Percentiles rank a stretch among this genome's conserved stretches.
Evolutionary conservation across 1,140 invertebrate species (phyloP).

Genomic region (Pararge aegeria): DNA sequence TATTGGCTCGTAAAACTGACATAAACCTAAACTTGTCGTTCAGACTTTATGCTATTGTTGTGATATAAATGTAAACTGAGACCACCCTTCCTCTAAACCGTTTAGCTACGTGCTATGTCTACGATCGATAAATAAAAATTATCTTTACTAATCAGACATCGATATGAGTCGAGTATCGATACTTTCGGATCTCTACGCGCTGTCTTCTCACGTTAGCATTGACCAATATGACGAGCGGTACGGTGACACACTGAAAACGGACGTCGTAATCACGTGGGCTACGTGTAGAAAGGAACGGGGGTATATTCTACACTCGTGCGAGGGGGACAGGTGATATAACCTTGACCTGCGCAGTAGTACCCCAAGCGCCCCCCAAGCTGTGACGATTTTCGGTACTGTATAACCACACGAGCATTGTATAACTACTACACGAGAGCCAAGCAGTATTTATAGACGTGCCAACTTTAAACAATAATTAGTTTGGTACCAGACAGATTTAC

Average conservation of each 20-base stretch:
- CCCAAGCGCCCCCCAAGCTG: slow-evolving; percentile 5
- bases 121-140: no score
- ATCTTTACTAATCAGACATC: background rate
- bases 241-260: slow-evolving; percentile 43
- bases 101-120: no score
- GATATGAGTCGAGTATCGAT: background rate
- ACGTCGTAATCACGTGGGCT: slow-evolving; percentile 40
- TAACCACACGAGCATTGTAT: background rate
- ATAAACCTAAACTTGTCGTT: no score
- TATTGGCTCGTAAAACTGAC: no score
- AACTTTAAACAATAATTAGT: background rate
- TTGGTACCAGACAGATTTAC: background rate
- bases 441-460: background rate
- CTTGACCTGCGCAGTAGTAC: slow-evolving; percentile 59
- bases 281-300: slow-evolving; percentile 19
- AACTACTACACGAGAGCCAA: background rate
- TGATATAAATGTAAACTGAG: no score
- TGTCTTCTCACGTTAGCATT: slow-evolving; percentile 2
- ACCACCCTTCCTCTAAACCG: no score
- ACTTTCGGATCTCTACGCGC: background rate
- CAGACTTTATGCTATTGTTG: no score
- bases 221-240: slow-evolving; percentile 22
- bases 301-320: slow-evolving; percentile 18
- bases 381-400: slow-evolving; percentile 10
- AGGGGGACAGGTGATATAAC: slow-evolving; percentile 36